A percentile compares a stretch with the other conserved stretches of the same genome.
These are phyloP conservation scores for Pseudochaenichthys georgianus DNA, from an alignment of 2,797 vertebrate species.

Conservation along the genomic window DNA sequence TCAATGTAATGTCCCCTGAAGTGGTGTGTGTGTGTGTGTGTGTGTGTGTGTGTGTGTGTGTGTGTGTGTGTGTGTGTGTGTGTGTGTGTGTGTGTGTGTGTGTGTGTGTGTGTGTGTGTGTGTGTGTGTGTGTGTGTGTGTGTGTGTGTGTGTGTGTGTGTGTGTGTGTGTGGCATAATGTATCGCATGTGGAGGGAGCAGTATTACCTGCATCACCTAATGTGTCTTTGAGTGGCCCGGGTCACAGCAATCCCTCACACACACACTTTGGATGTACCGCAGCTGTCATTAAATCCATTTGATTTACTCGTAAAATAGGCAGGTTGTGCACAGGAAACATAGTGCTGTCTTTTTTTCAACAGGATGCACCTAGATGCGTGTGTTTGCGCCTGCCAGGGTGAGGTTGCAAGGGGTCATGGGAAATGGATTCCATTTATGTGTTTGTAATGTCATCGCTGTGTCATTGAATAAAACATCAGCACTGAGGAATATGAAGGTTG, in stretches of 20 bases:
- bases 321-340: constrained; percentile 18
- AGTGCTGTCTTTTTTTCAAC: constrained; percentile 39
- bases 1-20: no score
- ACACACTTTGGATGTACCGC: constrained; percentile 8
- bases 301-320: constrained; percentile 59
- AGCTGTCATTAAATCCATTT: constrained; percentile 76
- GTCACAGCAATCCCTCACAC: constrained; percentile 31
- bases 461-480: constrained; percentile 67
- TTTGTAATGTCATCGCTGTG: constrained; percentile 27
- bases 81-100: background rate
- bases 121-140: background rate
- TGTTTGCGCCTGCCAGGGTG: constrained; percentile 15
- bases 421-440: constrained; percentile 72
- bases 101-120: background rate
- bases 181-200: constrained; percentile 4
- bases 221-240: constrained; percentile 27
- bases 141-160: background rate
- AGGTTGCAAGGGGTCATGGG: constrained; percentile 68
- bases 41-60: constrained; percentile 5
- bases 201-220: constrained; percentile 50
- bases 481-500: constrained; percentile 11
- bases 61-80: constrained; percentile 4
- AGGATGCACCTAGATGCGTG: constrained; percentile 7
- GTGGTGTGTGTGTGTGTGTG: constrained; percentile 3
- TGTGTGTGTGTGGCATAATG: constrained; percentile 7